Percentiles rank a stretch among this genome's conserved stretches.
Conservation (phyloP, 2,797 vertebrate species). For the Characodon lateralis region DNA sequence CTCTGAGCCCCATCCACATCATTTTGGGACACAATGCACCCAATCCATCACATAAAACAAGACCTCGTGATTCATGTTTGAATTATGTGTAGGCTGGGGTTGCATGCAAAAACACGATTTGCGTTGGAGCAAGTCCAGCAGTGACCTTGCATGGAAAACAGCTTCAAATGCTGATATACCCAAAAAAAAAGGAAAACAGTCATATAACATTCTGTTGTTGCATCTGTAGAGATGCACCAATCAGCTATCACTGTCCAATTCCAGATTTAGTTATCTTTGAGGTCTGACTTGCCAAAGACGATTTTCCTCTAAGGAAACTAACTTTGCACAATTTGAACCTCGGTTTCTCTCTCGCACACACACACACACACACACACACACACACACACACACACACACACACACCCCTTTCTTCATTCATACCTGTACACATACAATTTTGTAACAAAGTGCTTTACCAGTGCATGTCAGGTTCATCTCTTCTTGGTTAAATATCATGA, state of each 20-base stretch:
- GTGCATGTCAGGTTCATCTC: no score
- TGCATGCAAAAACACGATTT: conserved; percentile 8
- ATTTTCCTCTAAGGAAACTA: neutral
- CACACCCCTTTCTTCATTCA: neutral
- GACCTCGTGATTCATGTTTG: conserved; percentile 11
- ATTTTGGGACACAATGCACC: neutral
- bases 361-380: no score
- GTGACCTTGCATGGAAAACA: conserved; percentile 3
- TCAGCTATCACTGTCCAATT: neutral
- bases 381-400: no score
- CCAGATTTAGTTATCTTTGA: neutral
- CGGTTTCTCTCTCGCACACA: no score
- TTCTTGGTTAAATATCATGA: no score
- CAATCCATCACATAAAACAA: neutral
- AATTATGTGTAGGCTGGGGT: conserved; percentile 12
- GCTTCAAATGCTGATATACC: neutral
- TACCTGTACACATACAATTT: neutral
- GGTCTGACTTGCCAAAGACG: neutral
- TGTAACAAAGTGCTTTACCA: no score
- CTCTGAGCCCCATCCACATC: conserved; percentile 12
- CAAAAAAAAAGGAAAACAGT: neutral
- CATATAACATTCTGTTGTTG: neutral
- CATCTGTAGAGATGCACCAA: neutral
- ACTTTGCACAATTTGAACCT: no score
- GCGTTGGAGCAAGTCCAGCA: neutral